Base-by-base conservation (phyloP, 2,797 vertebrate genomes). In the Scolopax rusticola region DNA sequence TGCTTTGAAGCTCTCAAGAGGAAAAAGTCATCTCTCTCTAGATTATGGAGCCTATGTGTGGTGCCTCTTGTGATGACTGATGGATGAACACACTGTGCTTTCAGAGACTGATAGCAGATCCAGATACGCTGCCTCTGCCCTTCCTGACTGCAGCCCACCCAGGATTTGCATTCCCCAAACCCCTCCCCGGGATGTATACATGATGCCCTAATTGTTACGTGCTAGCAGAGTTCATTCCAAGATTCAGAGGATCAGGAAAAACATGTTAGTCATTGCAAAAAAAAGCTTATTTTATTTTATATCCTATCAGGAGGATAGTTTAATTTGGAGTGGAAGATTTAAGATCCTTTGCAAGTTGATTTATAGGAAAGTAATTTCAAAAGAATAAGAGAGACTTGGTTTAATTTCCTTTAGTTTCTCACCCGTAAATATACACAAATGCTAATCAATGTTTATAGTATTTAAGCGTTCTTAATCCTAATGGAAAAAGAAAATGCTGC, bases 381-480 rank as follows among this genome's bases (percentile, higher is more conserved):
- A 83, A 70, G 7, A 85, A 23, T 48, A 76, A 92, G 60, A 74
- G 57, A 81, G 68, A 95, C 90, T 20, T 57, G 25, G 4, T 70
- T 30, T 95, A 63, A 76, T 94, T 95, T 89, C 69, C 84, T 95
- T 84, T 65, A 65, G 41, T 97, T 96, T 93, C 83, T 94, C 63
- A 93, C 53, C 57, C 38, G 32, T 87, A 83, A 96, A 83, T 96
- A 91, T 87, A 84, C 87, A 94, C 61, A 94, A 95, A 92, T 96
- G 68, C 67, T 93, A 92, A 93, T 96, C 92, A 96, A 83, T 93
- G 90, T 73, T 97, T 94, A 90, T 2, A 91, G 65, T 94, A 91
- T 96, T 96, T 95, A 95, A 94, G 27, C 65, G 57, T 85, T 97
- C 84, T 96, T 97, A 92, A 94, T 96, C 95, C 93, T 93, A 96